A percentile compares a stretch with the other conserved stretches of the same genome.
phyloP scores from a whole-genome alignment of 2,797 vertebrate species.

The Threskiornis aethiopicus region DNA sequence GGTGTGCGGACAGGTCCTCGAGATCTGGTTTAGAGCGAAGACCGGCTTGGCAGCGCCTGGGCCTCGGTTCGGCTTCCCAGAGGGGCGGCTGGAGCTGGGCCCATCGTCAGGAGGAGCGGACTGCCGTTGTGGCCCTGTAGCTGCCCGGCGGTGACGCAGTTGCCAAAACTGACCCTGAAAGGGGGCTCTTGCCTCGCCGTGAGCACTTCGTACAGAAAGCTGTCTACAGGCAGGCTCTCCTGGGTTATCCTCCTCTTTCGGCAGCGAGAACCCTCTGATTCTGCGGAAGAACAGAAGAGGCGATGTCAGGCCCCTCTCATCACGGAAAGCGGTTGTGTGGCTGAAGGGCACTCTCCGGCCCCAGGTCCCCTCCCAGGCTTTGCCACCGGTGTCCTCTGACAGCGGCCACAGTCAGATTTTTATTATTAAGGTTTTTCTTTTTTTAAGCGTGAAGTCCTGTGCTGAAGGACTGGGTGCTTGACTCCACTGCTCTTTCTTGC shows the following conservation, averaged over 20 bases:
- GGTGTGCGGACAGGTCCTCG: rapidly evolving
- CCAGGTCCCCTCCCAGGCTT: neutral
- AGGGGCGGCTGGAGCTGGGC: neutral
- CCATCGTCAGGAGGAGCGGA: neutral
- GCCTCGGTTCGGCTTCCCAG: neutral
- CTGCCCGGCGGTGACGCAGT: neutral
- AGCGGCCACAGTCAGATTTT: neutral
- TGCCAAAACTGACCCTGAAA: neutral
- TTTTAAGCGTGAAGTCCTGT: neutral
- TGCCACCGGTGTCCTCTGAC: neutral
- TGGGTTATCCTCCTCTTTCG: neutral
- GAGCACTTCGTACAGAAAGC: rapidly evolving
- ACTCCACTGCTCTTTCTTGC: neutral
- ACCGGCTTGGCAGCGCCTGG: neutral
- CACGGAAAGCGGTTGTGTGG: neutral
- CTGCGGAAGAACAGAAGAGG: neutral
- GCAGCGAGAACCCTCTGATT: neutral
- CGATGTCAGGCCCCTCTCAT: neutral
- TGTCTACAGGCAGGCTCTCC: neutral
- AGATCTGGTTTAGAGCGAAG: neutral
- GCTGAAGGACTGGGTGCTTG: neutral
- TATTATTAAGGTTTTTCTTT: neutral
- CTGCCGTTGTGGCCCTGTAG: neutral
- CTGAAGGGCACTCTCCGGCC: neutral
- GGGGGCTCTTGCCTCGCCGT: neutral